Evolutionary conservation across 2,113 vertebrate genomes (phyloP).

Genomic region (Ornithorhynchus anatinus): DNA sequence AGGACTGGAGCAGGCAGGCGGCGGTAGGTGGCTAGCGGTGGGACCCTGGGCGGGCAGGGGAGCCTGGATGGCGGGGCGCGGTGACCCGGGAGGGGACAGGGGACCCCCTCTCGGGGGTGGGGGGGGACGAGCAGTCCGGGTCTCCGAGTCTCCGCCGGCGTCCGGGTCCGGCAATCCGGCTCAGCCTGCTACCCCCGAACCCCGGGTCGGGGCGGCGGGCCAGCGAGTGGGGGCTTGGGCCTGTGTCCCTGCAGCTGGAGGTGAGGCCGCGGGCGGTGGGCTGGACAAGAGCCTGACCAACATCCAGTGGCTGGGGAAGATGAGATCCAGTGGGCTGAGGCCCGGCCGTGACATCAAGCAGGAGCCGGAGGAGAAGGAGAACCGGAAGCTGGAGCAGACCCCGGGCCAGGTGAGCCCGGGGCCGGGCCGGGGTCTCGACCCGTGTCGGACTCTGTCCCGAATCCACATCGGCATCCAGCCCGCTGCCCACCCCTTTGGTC

Average conservation of each 20-base stretch:
- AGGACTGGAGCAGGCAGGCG: constrained; percentile 19
- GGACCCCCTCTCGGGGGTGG: too few relatives aligned
- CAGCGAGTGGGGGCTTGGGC: constrained; percentile 8
- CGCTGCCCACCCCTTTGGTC: too few relatives aligned
- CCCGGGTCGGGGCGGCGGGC: background rate
- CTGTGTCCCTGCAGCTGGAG: constrained; percentile 68
- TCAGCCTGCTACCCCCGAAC: background rate
- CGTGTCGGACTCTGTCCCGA: too few relatives aligned
- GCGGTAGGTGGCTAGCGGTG: too few relatives aligned
- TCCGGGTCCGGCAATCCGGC: background rate
- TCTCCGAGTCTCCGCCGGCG: background rate
- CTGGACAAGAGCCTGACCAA: constrained; percentile 88
- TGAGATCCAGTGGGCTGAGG: constrained; percentile 74
- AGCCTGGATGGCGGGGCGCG: constrained; percentile 1
- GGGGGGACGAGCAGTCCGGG: too few relatives aligned
- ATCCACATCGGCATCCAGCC: too few relatives aligned
- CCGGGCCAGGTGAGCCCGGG: constrained; percentile 78
- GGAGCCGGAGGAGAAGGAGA: constrained; percentile 75
- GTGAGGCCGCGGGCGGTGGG: constrained; percentile 57
- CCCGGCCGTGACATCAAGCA: constrained; percentile 63
- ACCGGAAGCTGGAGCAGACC: constrained; percentile 39
- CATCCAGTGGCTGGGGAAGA: constrained; percentile 89
- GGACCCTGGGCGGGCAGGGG: background rate
- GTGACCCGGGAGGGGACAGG: too few relatives aligned
- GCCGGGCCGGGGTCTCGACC: too few relatives aligned